Conservation (phyloP, 1,140 invertebrate genomes). For the Ceratitis capitata region DNA sequence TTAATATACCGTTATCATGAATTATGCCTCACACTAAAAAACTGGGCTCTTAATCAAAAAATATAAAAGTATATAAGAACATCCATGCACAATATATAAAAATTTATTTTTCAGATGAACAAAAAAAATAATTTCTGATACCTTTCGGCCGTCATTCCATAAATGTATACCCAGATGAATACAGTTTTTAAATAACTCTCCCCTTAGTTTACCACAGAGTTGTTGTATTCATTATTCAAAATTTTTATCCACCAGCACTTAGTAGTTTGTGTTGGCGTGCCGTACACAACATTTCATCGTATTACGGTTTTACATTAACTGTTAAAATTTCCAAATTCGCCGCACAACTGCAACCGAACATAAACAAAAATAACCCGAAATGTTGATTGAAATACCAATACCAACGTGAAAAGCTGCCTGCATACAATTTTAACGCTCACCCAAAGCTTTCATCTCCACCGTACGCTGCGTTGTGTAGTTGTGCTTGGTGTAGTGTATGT, state of each 20-base stretch:
- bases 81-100: no score
- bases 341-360: not conserved
- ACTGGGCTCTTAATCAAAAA: no score
- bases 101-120: no score
- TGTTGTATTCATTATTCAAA: not conserved
- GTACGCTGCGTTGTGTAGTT: conserved; percentile 69
- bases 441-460: conserved; percentile 70
- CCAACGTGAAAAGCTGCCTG: not conserved
- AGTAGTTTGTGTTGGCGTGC: not conserved
- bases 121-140: no score
- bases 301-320: conserved; percentile 5
- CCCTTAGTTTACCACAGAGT: no score
- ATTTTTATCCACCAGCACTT: not conserved
- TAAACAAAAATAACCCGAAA: no score
- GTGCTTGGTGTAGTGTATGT: conserved; percentile 74
- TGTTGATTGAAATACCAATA: not conserved
- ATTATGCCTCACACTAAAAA: no score
- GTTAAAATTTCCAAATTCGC: not conserved
- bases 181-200: not conserved
- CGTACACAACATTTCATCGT: not conserved
- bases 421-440: conserved; percentile 65
- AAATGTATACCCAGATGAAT: not conserved
- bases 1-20: no score
- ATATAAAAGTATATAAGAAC: no score
- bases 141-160: not conserved